These are phyloP conservation scores for Eidolon helvum DNA, from an alignment of 2,113 vertebrate species.

Conservation along the genomic window DNA sequence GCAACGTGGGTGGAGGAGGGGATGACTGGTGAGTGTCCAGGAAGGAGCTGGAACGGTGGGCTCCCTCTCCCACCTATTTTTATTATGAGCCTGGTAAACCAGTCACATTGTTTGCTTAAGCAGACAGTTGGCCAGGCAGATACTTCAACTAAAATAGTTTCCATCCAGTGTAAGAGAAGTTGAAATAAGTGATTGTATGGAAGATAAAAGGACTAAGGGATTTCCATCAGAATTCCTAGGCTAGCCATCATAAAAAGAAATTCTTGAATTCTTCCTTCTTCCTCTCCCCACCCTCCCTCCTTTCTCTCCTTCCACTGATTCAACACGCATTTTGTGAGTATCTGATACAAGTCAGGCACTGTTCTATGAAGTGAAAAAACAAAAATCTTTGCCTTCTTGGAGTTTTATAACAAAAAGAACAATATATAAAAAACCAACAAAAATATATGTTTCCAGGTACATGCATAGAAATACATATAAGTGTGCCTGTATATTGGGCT, in stretches of 20 bases:
- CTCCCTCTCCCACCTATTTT: not conserved
- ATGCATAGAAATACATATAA: not conserved
- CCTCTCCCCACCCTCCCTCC: accelerated
- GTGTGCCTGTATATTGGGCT: not conserved
- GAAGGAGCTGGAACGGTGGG: not conserved
- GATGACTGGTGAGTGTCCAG: not conserved
- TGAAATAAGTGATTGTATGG: not conserved
- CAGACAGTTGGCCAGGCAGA: not conserved
- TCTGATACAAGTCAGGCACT: not conserved
- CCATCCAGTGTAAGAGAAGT: not conserved
- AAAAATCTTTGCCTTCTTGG: not conserved
- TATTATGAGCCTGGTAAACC: not conserved
- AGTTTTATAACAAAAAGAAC: not conserved
- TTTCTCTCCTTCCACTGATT: not conserved
- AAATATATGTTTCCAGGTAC: not conserved
- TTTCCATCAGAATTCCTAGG: not conserved
- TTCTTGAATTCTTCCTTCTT: not conserved
- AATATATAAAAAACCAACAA: not conserved
- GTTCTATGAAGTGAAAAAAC: not conserved
- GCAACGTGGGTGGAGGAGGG: not conserved
- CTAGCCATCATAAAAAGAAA: not conserved
- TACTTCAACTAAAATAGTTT: not conserved
- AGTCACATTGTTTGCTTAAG: not conserved
- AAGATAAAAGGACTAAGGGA: constrained; percentile 9
- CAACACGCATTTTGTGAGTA: not conserved